Percentiles rank a stretch among this genome's conserved stretches.
Evolutionary conservation across 2,888 invertebrate genomes (phyloP).

Genomic region (Drosophila nr. medialis): DNA sequence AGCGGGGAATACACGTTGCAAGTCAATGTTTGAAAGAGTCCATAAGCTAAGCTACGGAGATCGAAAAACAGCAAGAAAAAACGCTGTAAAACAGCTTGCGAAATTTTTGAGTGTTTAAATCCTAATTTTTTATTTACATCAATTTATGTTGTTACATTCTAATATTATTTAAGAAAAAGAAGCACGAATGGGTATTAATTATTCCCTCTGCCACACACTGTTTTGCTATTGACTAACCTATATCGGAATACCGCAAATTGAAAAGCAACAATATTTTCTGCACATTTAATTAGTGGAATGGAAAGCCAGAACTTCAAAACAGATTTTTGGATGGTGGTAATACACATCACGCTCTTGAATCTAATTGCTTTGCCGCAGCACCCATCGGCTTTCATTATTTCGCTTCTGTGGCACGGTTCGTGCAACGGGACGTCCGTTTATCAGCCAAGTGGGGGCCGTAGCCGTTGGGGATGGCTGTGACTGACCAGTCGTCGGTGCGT

Average conservation of each 20-base stretch:
- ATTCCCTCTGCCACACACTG: not conserved
- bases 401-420: not conserved
- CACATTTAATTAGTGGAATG: too few relatives aligned
- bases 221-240: not conserved
- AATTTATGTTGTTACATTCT: not conserved
- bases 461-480: not conserved
- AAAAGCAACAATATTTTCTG: not conserved
- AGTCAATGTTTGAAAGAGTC: not conserved
- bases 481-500: not conserved
- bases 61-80: not conserved
- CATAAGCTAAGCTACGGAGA: not conserved
- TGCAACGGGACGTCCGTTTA: slow-evolving; percentile 36
- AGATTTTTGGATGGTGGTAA: not conserved
- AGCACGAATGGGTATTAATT: not conserved
- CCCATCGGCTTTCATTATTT: not conserved
- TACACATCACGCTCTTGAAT: not conserved
- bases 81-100: not conserved
- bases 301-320: not conserved
- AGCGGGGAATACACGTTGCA: not conserved
- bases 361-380: not conserved
- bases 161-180: not conserved
- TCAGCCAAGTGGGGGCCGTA: slow-evolving; percentile 21
- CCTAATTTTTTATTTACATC: too few relatives aligned
- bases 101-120: not conserved
- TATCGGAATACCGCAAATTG: not conserved